Evolutionary conservation across 92 coral and sea anemone species (phyloP).

Genomic region (Epizoanthus ramosus): DNA sequence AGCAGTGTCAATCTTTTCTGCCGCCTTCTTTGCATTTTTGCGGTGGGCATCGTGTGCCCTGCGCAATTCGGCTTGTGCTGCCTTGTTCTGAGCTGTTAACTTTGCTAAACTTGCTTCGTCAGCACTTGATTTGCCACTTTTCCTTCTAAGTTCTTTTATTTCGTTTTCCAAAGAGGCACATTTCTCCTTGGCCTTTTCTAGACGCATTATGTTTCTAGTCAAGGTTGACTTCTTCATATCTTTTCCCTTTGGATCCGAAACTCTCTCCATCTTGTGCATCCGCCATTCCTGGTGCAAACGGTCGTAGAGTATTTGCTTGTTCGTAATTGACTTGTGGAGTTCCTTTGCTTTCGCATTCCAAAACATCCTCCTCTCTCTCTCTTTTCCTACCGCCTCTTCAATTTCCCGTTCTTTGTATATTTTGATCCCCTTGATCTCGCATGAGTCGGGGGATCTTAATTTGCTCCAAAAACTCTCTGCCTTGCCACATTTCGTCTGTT

Average conservation of each 20-base stretch:
- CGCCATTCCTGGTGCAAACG: slow-evolving; percentile 8
- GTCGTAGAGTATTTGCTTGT: slow-evolving; percentile 2
- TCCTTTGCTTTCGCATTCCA: background rate
- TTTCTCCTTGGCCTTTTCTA: background rate
- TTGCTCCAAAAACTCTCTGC: background rate
- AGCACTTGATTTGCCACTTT: background rate
- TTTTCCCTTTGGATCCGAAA: background rate
- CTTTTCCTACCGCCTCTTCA: slow-evolving; percentile 22
- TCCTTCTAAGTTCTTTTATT: background rate
- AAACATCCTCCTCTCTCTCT: background rate
- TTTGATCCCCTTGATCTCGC: slow-evolving; percentile 11
- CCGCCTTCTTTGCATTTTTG: background rate
- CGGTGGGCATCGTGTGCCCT: background rate
- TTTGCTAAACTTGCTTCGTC: background rate
- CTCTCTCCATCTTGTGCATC: background rate
- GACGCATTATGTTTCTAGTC: background rate
- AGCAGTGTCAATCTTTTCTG: no score
- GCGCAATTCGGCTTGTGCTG: background rate
- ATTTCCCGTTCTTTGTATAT: slow-evolving; percentile 4
- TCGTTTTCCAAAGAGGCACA: background rate
- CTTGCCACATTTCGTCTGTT: background rate
- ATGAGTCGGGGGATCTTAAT: slow-evolving; percentile 23
- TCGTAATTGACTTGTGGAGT: background rate
- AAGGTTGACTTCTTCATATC: background rate
- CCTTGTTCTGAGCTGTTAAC: background rate